Evolutionary conservation across 37 sponge, comb jelly and placozoan species (phyloP).

Genomic region (Cladorhizidae sp.): DNA sequence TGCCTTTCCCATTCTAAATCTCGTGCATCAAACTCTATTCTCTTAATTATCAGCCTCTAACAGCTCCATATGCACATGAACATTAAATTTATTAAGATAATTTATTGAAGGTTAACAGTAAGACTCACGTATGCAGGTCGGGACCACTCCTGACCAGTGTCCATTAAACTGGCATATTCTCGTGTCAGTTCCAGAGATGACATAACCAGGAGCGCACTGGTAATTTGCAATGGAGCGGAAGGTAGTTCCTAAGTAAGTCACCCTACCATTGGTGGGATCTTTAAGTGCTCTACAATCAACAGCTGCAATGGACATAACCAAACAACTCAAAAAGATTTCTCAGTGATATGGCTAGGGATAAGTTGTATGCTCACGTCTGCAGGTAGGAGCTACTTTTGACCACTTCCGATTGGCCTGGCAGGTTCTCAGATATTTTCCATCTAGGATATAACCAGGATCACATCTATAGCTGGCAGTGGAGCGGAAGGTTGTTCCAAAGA

Average conservation of each 20-base stretch:
- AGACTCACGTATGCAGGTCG: conserved; percentile 29
- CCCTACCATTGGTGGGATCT: conserved; percentile 30
- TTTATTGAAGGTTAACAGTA: too few species aligned
- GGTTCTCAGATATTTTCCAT: conserved; percentile 17
- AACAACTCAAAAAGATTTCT: background rate
- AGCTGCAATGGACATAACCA: conserved; percentile 5
- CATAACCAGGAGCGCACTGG: conserved; percentile 25
- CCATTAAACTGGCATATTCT: conserved; percentile 18
- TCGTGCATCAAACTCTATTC: too few species aligned
- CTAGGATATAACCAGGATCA: conserved; percentile 14
- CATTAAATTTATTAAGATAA: too few species aligned
- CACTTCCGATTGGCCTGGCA: conserved; percentile 47
- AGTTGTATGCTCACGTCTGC: conserved; percentile 30
- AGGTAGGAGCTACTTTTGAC: conserved; percentile 43
- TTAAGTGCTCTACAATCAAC: conserved; percentile 16
- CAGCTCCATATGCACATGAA: too few species aligned
- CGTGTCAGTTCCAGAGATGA: conserved; percentile 14
- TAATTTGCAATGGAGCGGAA: conserved; percentile 16
- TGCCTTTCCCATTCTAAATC: conserved; percentile 26
- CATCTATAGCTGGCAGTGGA: conserved; percentile 25
- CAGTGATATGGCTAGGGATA: background rate
- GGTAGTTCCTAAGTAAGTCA: background rate
- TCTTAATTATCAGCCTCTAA: too few species aligned
- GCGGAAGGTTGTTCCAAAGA: conserved; percentile 32
- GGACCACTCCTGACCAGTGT: conserved; percentile 19